Percentiles rank a stretch among this genome's conserved stretches.
Conservation (phyloP, 2,888 invertebrate species). For the Pammene aurita region DNA sequence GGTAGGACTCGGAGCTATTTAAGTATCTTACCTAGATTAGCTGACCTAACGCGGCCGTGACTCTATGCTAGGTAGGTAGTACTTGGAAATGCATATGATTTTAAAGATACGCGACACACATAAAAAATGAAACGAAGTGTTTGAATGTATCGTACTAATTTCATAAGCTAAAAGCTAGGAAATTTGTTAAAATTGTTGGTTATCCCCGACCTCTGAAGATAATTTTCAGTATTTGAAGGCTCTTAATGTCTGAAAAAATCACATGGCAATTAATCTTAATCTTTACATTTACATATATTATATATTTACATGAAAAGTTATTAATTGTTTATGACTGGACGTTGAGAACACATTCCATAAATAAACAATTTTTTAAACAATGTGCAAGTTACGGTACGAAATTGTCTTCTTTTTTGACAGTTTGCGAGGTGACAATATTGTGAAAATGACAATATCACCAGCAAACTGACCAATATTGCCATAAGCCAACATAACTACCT, state of each 20-base stretch:
- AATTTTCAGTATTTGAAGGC: slow-evolving; percentile 20
- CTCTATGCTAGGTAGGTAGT: not conserved
- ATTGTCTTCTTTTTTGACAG: no score
- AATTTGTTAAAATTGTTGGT: slow-evolving; percentile 14
- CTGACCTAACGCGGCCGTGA: not conserved
- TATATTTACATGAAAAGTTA: not conserved
- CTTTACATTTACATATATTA: slow-evolving; percentile 11
- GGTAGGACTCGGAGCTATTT: no score
- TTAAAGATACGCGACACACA: not conserved
- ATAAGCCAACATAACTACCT: no score
- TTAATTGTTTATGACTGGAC: no score
- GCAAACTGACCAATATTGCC: no score
- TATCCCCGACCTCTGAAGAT: not conserved
- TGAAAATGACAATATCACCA: no score
- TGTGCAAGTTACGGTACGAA: no score
- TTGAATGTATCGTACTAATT: not conserved
- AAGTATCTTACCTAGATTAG: no score
- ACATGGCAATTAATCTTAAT: slow-evolving; percentile 3
- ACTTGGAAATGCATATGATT: slow-evolving; percentile 12
- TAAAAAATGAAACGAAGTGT: not conserved
- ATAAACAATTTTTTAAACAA: no score
- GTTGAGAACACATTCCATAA: no score
- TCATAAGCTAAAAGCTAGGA: not conserved
- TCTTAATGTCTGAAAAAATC: slow-evolving; percentile 9
- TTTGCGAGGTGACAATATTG: no score